phyloP scores from a whole-genome alignment of 2,797 vertebrate genomes.

The Naso thynnoides region DNA sequence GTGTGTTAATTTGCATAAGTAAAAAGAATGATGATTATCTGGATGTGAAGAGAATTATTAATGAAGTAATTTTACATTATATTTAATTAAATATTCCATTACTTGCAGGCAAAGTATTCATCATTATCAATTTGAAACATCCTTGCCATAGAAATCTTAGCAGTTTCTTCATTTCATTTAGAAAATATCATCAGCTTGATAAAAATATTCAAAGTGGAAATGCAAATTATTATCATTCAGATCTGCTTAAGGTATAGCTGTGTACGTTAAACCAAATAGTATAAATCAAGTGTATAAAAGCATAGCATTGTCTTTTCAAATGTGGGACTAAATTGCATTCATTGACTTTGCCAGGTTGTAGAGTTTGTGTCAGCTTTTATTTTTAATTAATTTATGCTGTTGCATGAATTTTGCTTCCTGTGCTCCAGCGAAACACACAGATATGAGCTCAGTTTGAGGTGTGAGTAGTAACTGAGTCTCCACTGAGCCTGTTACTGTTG shows the following conservation, averaged over 20 bases:
- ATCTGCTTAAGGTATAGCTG: neutral
- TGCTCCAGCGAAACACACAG: conserved; percentile 2
- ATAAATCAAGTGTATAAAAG: neutral
- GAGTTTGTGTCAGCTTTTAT: too few relatives aligned
- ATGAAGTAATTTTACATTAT: too few relatives aligned
- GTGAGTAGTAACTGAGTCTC: conserved; percentile 13
- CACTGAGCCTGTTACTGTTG: conserved; percentile 39
- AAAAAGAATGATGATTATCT: too few relatives aligned
- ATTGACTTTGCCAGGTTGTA: neutral
- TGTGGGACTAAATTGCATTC: neutral
- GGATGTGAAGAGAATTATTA: too few relatives aligned
- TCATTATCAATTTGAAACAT: too few relatives aligned
- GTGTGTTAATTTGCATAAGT: too few relatives aligned
- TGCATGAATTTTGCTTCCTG: neutral
- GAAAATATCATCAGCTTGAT: neutral
- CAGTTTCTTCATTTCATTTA: neutral
- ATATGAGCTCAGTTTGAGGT: conserved; percentile 31
- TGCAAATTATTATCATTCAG: neutral
- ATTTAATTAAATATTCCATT: too few relatives aligned
- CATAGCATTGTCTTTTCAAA: neutral
- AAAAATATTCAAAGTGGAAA: neutral
- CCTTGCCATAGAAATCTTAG: too few relatives aligned
- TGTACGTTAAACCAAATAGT: neutral
- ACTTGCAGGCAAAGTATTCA: too few relatives aligned
- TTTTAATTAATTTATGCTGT: neutral